phyloP scores from a whole-genome alignment of 2,888 invertebrate genomes.

The Lasioglossum oenotherae region DNA sequence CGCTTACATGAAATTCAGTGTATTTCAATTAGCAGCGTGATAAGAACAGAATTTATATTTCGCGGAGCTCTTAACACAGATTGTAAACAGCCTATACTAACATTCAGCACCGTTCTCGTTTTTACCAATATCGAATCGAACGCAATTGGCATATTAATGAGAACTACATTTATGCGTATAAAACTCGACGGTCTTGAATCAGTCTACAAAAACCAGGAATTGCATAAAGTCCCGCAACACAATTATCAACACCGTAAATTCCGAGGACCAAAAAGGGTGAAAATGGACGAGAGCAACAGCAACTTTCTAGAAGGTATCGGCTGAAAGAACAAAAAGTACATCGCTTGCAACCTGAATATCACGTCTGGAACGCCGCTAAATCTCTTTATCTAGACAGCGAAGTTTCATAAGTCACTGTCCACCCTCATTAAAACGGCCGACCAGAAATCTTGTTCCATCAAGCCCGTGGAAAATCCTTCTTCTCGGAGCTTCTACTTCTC shows the following conservation, averaged over 20 bases:
- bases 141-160: neutral
- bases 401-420: slow-evolving; percentile 15
- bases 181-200: neutral
- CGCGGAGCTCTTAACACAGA: neutral
- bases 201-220: neutral
- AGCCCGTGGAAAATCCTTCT: slow-evolving; percentile 7
- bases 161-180: neutral
- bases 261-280: neutral
- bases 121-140: neutral
- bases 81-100: neutral
- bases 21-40: neutral
- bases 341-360: neutral
- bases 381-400: slow-evolving; percentile 8
- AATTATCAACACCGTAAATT: slow-evolving; percentile 1
- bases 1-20: neutral
- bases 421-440: slow-evolving; percentile 3
- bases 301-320: slow-evolving; percentile 8
- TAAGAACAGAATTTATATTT: neutral
- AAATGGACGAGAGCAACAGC: neutral
- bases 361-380: neutral
- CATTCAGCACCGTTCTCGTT: neutral
- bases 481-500: neutral
- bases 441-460: slow-evolving; percentile 1
- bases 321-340: neutral
- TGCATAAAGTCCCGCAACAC: neutral